Conservation (phyloP, 2,113 vertebrate species). For the Myiozetetes cayanensis region DNA sequence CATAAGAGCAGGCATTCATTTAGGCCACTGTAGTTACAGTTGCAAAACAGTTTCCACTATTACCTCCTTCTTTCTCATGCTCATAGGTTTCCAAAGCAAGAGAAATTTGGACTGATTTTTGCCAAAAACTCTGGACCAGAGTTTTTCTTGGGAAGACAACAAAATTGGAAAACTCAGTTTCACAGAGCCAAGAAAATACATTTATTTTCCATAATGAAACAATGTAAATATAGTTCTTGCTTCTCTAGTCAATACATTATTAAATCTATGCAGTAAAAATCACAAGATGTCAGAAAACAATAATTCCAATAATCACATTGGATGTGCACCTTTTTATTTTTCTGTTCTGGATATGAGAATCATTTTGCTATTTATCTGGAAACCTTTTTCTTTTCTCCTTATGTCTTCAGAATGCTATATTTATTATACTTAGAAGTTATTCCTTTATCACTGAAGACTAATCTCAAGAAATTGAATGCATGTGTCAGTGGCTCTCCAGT, state of each 20-base stretch:
- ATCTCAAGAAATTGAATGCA: background rate
- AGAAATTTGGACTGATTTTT: conserved; percentile 11
- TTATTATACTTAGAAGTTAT: background rate
- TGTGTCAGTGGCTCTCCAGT: background rate
- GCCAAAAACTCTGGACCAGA: background rate
- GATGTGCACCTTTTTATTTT: background rate
- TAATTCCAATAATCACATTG: background rate
- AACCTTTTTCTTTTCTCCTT: background rate
- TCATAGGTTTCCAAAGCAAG: conserved; percentile 2
- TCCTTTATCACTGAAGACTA: background rate
- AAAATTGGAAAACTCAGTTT: background rate
- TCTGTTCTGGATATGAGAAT: background rate
- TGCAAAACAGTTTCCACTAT: conserved; percentile 58
- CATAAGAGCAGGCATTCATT: conserved; percentile 36
- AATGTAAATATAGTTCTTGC: background rate
- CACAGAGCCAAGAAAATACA: background rate
- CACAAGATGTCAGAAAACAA: background rate
- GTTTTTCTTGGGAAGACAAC: background rate
- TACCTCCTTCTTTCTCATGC: background rate
- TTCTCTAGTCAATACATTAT: background rate
- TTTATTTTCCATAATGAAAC: background rate
- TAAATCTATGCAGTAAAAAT: background rate
- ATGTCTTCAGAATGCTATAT: background rate
- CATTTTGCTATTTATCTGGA: background rate
- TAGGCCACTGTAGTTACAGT: conserved; percentile 34